Base-by-base conservation (phyloP, 1,140 invertebrate species). In the Drosophila simulans region DNA sequence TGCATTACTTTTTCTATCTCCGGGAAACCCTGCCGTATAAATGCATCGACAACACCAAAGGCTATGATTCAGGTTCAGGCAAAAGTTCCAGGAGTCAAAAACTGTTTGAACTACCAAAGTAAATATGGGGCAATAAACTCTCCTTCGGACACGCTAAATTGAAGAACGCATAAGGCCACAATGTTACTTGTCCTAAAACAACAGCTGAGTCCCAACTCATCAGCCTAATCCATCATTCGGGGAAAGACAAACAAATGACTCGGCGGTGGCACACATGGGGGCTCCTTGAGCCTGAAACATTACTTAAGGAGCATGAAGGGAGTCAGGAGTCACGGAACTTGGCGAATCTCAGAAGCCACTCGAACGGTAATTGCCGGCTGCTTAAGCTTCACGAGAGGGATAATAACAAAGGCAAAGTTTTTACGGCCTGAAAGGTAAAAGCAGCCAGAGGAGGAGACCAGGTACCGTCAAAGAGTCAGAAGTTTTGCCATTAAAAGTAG, bases 401-500 rank as follows among this genome's bases (percentile, higher is more conserved):
- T 89, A 83, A 89, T 89, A 86, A 88, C 84, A 89, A 88, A 80
- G 76, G 68, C 77, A 89, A 88, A 88, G 79, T 88, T 88, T 88
- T 76, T 73, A 71, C 45, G 54, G 57, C 52, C 51, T 15, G 39
- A 54, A 35, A 53, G 37, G 22, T 2, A 12, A 5, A 34, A 27
- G 42, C n/a, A 39, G 53, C 22, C 11, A 8, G 20, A 10, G 51
- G 39, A 17, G 12, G 42, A 13, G 53, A 13, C 49, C 12, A 22
- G 31, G 35, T 15, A 34, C 17, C 27, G 31, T 31, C 69, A 27
- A 59, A 57, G 60, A 45, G 60, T 54, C 71, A 37, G 80, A 88
- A 89, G 72, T 89, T 89, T 84, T 77, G 78, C 84, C 84, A 90
- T 90, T 90, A 90, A 90, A 90, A 90, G 77, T 85, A 90, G 76